A percentile compares a stretch with the other conserved stretches of the same genome.
phyloP scores from a whole-genome alignment of 2,797 vertebrate genomes.

The Picus viridis region DNA sequence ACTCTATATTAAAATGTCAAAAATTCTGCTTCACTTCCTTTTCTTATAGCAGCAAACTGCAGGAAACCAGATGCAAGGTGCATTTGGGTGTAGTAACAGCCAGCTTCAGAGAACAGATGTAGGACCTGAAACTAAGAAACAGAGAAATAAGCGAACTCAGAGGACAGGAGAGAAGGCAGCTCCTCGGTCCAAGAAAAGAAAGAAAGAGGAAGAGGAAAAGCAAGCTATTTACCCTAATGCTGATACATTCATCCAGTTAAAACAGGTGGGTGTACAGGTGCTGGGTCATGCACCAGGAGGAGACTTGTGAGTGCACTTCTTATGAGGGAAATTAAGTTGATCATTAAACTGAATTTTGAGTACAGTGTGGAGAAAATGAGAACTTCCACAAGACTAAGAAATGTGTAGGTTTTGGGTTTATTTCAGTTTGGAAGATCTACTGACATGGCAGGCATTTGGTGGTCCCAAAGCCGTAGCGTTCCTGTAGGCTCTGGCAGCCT shows the following conservation, averaged over 20 bases:
- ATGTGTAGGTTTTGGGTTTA: not conserved
- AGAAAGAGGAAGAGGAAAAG: constrained; percentile 95
- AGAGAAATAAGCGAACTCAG: constrained; percentile 90
- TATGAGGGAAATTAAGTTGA: not conserved
- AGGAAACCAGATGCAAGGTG: constrained; percentile 80
- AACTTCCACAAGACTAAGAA: not conserved
- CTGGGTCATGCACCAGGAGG: not conserved
- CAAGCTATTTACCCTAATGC: constrained; percentile 84
- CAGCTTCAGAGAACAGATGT: constrained; percentile 80
- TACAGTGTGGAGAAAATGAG: not conserved
- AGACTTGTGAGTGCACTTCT: not conserved
- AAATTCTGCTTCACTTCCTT: constrained; percentile 37
- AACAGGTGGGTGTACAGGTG: constrained; percentile 84
- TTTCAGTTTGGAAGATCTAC: not conserved
- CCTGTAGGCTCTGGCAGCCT: not conserved
- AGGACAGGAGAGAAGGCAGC: constrained; percentile 90
- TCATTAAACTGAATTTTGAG: not conserved
- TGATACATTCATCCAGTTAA: constrained; percentile 89
- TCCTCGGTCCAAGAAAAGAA: constrained; percentile 95
- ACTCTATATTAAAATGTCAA: not conserved
- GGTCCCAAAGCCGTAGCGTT: not conserved
- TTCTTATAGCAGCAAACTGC: constrained; percentile 80
- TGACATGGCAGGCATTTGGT: not conserved
- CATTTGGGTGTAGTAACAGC: constrained; percentile 83
- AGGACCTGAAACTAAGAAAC: constrained; percentile 92